phyloP scores from a whole-genome alignment of 2,113 vertebrate genomes.

The Rhegmatorhina hoffmannsi region DNA sequence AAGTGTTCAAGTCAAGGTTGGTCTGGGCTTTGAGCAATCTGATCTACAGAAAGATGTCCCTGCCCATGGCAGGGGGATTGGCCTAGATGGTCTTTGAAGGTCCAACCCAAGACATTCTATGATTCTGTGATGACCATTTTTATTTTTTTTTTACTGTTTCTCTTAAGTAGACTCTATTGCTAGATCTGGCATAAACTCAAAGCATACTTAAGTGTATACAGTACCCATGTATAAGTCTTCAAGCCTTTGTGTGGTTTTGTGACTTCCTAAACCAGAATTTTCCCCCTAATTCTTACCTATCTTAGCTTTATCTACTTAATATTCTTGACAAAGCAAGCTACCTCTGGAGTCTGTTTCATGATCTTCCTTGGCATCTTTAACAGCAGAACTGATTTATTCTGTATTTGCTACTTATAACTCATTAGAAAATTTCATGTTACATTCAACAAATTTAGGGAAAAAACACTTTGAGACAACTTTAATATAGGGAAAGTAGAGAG shows the following conservation, averaged over 20 bases:
- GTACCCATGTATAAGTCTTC: background rate
- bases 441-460: background rate
- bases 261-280: background rate
- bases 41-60: background rate
- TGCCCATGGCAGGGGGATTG: accelerated
- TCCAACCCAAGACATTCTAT: background rate
- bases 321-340: background rate
- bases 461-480: too few relatives aligned
- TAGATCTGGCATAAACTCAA: background rate
- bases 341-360: background rate
- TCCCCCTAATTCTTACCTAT: background rate
- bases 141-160: background rate
- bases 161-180: background rate
- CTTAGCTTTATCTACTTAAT: background rate
- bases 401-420: background rate
- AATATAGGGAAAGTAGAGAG: too few relatives aligned
- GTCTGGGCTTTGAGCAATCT: background rate
- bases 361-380: background rate
- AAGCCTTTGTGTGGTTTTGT: background rate
- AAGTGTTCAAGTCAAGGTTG: background rate
- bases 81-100: background rate
- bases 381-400: background rate
- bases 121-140: background rate
- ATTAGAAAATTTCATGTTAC: background rate
- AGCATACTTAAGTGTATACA: background rate